phyloP scores from a whole-genome alignment of 1,140 invertebrate species.

The Apis florea region DNA sequence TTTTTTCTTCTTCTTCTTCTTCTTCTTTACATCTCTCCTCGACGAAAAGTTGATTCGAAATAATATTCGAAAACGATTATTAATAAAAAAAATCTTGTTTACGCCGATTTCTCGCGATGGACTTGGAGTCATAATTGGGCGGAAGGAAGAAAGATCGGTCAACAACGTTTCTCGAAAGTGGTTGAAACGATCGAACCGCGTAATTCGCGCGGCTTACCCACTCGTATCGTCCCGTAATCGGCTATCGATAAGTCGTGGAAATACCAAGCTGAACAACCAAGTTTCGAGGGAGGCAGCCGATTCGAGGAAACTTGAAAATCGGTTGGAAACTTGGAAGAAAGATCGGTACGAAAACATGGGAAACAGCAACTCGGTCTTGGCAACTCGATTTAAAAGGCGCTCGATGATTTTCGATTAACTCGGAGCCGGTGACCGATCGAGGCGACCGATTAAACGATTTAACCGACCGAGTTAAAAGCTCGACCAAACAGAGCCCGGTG shows the following conservation, averaged over 20 bases:
- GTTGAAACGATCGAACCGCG: conserved; percentile 1
- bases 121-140: too few species aligned
- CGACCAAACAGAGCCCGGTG: background rate
- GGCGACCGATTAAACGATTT: background rate
- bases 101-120: background rate
- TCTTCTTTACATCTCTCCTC: too few species aligned
- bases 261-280: background rate
- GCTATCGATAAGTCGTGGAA: conserved; percentile 11
- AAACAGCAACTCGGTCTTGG: conserved; percentile 25
- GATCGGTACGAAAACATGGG: conserved; percentile 31
- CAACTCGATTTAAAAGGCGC: conserved; percentile 47
- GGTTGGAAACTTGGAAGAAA: conserved; percentile 9
- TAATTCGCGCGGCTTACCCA: background rate
- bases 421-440: too few species aligned
- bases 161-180: too few species aligned
- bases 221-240: conserved; percentile 2
- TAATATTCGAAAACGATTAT: too few species aligned
- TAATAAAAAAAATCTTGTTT: background rate
- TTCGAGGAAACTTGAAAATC: conserved; percentile 36
- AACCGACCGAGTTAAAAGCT: background rate
- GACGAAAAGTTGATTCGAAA: too few species aligned
- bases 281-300: background rate
- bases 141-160: background rate
- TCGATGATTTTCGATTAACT: conserved; percentile 42
- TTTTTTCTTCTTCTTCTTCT: too few species aligned